Conservation (phyloP, 1,140 invertebrate species). For the Microplitis demolitor region DNA sequence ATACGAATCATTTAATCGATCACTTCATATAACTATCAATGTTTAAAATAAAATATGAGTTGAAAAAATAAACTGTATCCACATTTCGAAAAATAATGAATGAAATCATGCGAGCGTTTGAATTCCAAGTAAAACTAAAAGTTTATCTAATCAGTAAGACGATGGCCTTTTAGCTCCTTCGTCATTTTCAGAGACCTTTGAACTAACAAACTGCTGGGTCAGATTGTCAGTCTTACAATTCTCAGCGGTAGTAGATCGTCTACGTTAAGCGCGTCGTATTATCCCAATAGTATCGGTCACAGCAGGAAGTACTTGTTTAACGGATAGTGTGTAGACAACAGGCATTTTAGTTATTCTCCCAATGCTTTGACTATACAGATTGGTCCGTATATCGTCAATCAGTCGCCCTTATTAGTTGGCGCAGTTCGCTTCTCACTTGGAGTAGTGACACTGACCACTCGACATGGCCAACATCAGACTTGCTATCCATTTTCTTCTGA, state of each 20-base stretch:
- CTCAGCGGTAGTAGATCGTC: constrained; percentile 1
- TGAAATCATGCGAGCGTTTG: not conserved
- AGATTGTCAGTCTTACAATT: constrained; percentile 17
- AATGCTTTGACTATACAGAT: constrained; percentile 6
- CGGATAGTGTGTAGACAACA: constrained; percentile 31
- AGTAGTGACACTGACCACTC: not conserved
- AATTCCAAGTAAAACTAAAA: constrained; percentile 5
- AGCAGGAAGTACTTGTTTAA: constrained; percentile 47
- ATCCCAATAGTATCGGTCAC: constrained; percentile 30
- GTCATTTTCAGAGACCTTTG: not conserved
- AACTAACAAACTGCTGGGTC: constrained; percentile 17
- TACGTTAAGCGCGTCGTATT: constrained; percentile 29
- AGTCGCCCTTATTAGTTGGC: constrained; percentile 4
- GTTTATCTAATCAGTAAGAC: constrained; percentile 24
- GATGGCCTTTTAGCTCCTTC: constrained; percentile 24
- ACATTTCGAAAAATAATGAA: not conserved
- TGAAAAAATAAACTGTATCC: no score
- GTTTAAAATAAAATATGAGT: not conserved
- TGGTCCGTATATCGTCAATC: not conserved
- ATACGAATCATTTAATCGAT: no score
- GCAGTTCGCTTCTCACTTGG: not conserved
- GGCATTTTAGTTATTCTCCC: constrained; percentile 22
- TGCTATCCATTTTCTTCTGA: not conserved
- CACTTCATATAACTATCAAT: no score
- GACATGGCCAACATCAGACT: constrained; percentile 2